Conservation (phyloP, 2,113 vertebrate genomes). For the Cygnus buccinator region DNA sequence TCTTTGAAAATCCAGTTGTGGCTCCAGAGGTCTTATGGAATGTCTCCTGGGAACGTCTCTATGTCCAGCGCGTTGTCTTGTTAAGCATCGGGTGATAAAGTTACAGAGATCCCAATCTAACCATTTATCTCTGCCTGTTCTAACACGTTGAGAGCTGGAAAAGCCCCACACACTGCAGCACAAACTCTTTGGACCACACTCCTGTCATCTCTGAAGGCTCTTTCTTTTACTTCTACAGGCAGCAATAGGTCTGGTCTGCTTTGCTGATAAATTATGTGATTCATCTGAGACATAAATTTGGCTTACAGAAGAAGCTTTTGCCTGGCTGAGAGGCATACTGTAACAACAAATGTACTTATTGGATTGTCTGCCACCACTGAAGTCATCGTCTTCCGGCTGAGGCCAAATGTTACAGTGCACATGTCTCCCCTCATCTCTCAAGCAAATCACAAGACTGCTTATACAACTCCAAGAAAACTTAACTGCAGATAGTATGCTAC, state of each 20-base stretch:
- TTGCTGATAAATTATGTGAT: constrained; percentile 32
- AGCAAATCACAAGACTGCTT: constrained; percentile 47
- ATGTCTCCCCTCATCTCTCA: constrained; percentile 20
- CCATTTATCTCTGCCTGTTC: constrained; percentile 9
- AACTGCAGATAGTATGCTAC: not conserved
- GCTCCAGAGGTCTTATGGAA: constrained; percentile 15
- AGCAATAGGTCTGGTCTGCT: constrained; percentile 46
- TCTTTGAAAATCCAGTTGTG: constrained; percentile 31
- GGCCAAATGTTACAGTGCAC: not conserved
- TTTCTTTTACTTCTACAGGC: constrained; percentile 35
- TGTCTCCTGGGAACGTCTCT: constrained; percentile 24
- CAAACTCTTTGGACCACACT: constrained; percentile 10
- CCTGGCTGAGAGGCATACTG: constrained; percentile 12
- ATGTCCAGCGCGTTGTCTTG: not conserved
- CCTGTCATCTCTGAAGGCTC: constrained; percentile 43
- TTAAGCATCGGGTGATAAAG: not conserved
- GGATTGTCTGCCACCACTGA: constrained; percentile 38
- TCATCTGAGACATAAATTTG: constrained; percentile 58
- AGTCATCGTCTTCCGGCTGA: not conserved
- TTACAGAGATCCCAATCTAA: constrained; percentile 10
- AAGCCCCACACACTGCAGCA: not conserved
- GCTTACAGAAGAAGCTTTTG: constrained; percentile 54
- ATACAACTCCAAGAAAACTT: constrained; percentile 46
- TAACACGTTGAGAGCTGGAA: not conserved
- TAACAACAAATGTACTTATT: constrained; percentile 66